Percentiles rank a stretch among this genome's conserved stretches.
Conservation (phyloP, 2,797 vertebrate genomes). For the Siniperca obscura region DNA sequence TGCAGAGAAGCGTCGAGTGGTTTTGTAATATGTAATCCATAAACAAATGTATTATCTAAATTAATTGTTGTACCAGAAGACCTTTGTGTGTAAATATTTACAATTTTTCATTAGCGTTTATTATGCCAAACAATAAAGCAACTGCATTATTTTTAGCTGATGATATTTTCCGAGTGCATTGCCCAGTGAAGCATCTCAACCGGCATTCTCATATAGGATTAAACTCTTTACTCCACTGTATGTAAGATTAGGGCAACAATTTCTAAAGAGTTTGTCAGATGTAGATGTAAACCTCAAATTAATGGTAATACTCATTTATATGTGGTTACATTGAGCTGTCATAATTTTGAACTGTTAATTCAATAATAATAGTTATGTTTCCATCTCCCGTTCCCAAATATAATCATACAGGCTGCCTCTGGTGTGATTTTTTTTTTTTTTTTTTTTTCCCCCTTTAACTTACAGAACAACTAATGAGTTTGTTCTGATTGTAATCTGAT, state of each 20-base stretch:
- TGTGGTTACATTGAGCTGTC: neutral
- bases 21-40: conserved; percentile 6
- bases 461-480: neutral
- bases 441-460: neutral
- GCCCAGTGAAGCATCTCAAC: neutral
- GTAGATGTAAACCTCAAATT: neutral
- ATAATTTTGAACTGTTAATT: neutral
- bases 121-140: neutral
- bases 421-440: neutral
- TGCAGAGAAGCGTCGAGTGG: neutral
- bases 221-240: neutral
- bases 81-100: neutral
- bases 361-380: neutral
- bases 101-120: neutral
- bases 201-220: too few species aligned
- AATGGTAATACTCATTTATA: neutral
- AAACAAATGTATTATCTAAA: neutral
- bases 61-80: neutral
- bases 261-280: neutral
- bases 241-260: neutral
- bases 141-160: neutral
- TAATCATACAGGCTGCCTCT: neutral
- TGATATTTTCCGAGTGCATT: neutral
- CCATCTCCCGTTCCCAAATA: neutral
- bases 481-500: neutral